Evolutionary conservation across 2,113 vertebrate species (phyloP), one percentile per base, ranked within the genome.

Genomic region (Erpornis zantholeuca): DNA sequence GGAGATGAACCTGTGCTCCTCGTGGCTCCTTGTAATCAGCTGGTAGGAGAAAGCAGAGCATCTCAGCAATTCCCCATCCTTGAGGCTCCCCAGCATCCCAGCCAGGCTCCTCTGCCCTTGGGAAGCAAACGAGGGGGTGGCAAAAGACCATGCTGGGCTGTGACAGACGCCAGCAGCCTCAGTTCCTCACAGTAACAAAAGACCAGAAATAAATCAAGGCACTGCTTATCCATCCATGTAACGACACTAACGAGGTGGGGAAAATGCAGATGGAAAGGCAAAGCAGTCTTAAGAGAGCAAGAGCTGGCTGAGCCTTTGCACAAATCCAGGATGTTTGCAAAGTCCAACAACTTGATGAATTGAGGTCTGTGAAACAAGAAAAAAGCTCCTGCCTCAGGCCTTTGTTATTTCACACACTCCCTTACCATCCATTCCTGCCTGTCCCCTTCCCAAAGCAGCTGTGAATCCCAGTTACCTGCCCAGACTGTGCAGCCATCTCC

Each of bases 201-300:
- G 11, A 11, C 7, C 61, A 40, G 63, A 44, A 17, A 17, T 3
- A 38, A 64, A 59, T 10, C 53, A 22, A 72, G 59, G 10, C 53
- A 52, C 25, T 21, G 17, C 16, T 72, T 52, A 38, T 8, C 68
- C 63, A 29, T 10, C 47, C 12, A 3, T 1, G 6, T 4, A 47
- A 16, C 53, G 47, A 1, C 25, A 11, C 45, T 11, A 28, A 23
- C 0, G 0, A 60, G 29, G 36, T 11, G 45, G 44, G 45, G 0
- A 8, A 75, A 47, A 54, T 0, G 10, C 38, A 76, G 66, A 16
- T 20, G 38, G 45, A 69, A 44, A 82, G 61, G 81, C 36, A 88
- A 82, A 64, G 49, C 18, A 19, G 25, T 4, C 25, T 45, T 21
- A 33, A 70, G 6, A 42, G n/a, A 52, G 47, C 8, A 38, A 70